Base-by-base conservation (phyloP, 2,113 vertebrate genomes). In the Epinephelus fuscoguttatus region DNA sequence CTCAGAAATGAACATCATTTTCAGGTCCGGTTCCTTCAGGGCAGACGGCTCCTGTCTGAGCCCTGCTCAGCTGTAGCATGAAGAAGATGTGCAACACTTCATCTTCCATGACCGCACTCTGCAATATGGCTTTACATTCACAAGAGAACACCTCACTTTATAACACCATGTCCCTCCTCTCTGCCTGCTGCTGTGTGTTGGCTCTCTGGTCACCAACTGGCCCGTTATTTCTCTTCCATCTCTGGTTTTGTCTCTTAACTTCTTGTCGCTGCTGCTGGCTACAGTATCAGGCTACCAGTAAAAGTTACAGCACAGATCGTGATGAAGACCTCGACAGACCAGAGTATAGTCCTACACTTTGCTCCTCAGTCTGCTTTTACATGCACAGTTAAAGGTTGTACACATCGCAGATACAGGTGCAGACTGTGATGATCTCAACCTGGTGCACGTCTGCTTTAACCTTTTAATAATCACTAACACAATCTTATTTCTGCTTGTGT, bases 1-100 rank as follows among this genome's bases (percentile, higher is more conserved):
- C 72, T 50, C 55, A 37, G 59, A 61, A 67, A 62, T 68, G 19
- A 59, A 75, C 75, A 33, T 64, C n/a, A 52, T 83, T 70, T 80
- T 78, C 37, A 74, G 57, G 17, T 40, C 21, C 33, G 74, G 11
- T 69, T 76, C 30, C 49, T 75, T 42, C 55, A n/a, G 63, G 4
- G 55, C 40, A 67, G 71, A 62, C 11, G 8, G 13, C 62, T 63
- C 56, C 52, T 50, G 50, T 59, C 17, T 69, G 69, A 82, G 1
- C 2, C 61, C 21, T 42, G 13, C 5, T 12, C 61, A 40, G 61
- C 21, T 19, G 12, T 11, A 50, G 64, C 64, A 37, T 59, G 42
- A 53, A 27, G 52, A 53, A 23, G 61, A 50, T 33, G 33, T 14
- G 11, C 17, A 21, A 19, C 2, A 19, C 47, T 19, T 66, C 21